Evolutionary conservation across 2,797 vertebrate genomes (phyloP), one percentile per base, ranked within the genome.

Genomic region (Tolypeutes matacus): DNA sequence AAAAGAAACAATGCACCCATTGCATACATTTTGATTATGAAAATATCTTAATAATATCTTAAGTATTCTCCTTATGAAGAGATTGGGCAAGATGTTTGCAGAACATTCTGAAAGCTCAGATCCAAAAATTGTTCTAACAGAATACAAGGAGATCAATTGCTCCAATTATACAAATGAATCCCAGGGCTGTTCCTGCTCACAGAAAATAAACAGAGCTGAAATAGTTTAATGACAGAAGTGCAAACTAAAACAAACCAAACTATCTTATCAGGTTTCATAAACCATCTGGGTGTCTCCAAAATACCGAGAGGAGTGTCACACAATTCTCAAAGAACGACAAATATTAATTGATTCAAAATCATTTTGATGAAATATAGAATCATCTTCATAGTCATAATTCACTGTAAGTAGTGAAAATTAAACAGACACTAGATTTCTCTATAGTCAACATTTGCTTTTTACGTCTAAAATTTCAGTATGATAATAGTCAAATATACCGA

Each of bases 281-380:
- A 29, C 6, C 75, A 51, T 23, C 64, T 70, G 25, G 27, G 58
- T 34, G 2, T 82, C 23, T 53, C 42, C 21, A 86, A 72, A 18
- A 36, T 51, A 65, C 4, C 34, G 20, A 0, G 8, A 77, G 17
- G 36, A 2, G 7, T 29, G 1, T 53, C 20, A 73, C 23, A 65
- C 8, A 75, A 62, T 77, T 76, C 56, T 84, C 46, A 95, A 81
- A 64, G 10, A 64, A 6, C 46, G 11, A 70, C 65, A 81, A 83
- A 85, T 11, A 0, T 18, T 86, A 49, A 62, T 27, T 75, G n/a
- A 29, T 46, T 60, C 70, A 87, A 72, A 90, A 36, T 70, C 10
- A 83, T 81, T 77, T 70, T 65, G 34, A 92, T 89, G n/a, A 96
- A 56, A 81, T 4, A 25, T 3, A 62, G 10, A 81, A 92, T 73